Conservation (phyloP, 2,888 invertebrate genomes). For the Diabrotica balteata region DNA sequence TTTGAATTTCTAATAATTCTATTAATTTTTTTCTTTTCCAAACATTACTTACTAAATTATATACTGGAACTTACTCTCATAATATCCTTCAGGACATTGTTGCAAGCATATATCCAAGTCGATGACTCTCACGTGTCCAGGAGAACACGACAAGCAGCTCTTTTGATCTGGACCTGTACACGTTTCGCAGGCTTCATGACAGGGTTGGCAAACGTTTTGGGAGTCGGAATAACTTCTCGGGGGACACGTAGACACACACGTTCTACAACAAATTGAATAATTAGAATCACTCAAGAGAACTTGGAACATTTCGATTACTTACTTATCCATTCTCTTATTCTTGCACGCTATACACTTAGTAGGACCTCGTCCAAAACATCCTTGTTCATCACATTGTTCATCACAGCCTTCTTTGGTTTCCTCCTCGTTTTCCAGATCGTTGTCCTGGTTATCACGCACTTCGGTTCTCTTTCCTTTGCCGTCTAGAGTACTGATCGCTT, state of each 20-base stretch:
- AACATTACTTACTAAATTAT: too few relatives aligned
- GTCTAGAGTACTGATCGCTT: conserved; percentile 77
- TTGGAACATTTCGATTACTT: conserved; percentile 51
- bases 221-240: conserved; percentile 84
- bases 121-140: conserved; percentile 81
- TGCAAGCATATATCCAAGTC: conserved; percentile 88
- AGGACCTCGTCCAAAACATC: conserved; percentile 86
- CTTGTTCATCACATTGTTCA: conserved; percentile 84
- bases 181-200: conserved; percentile 88
- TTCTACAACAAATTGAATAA: conserved; percentile 63
- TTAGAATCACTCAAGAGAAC: background rate
- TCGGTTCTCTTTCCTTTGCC: conserved; percentile 70
- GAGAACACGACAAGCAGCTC: conserved; percentile 84
- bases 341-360: conserved; percentile 85
- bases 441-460: conserved; percentile 56
- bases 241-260: conserved; percentile 85
- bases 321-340: conserved; percentile 82
- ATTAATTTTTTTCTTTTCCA: too few relatives aligned
- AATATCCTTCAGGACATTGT: conserved; percentile 89
- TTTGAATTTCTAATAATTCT: too few relatives aligned
- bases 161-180: conserved; percentile 89
- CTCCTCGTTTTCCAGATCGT: conserved; percentile 52
- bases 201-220: conserved; percentile 83
- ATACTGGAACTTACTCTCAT: conserved; percentile 69
- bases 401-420: conserved; percentile 71